phyloP scores from a whole-genome alignment of 2,888 invertebrate genomes.

The Pheosia tremula region DNA sequence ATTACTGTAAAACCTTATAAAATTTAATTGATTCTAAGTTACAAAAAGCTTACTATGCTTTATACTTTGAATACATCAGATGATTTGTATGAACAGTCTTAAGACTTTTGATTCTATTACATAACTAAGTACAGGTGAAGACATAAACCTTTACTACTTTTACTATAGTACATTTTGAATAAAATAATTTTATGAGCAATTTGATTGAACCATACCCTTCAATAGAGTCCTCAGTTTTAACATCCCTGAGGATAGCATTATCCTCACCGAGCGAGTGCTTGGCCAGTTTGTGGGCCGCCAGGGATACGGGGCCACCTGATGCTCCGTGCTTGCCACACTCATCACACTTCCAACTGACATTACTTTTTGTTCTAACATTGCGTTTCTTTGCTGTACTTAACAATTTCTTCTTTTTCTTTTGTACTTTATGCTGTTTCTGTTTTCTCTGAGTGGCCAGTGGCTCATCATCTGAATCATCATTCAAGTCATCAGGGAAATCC shows the following conservation, averaged over 20 bases:
- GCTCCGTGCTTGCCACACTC: conserved; percentile 52
- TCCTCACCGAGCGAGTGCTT: conserved; percentile 44
- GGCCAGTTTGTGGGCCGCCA: conserved; percentile 58
- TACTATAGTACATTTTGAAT: no score
- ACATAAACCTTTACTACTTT: no score
- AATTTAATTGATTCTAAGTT: no score
- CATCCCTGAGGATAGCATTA: conserved; percentile 33
- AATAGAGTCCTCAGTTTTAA: conserved; percentile 55
- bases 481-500: conserved; percentile 33
- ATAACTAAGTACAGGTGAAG: no score
- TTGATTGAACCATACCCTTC: conserved; percentile 39
- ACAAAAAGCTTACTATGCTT: no score
- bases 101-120: no score
- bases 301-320: conserved; percentile 48
- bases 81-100: no score
- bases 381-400: conserved; percentile 38
- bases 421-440: conserved; percentile 57
- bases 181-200: no score
- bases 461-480: conserved; percentile 47
- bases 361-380: conserved; percentile 40
- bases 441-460: conserved; percentile 67
- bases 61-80: no score
- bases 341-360: conserved; percentile 63
- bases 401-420: conserved; percentile 65
- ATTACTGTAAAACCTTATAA: no score